phyloP scores from a whole-genome alignment of 2,888 invertebrate genomes.

The Eilema caniola region DNA sequence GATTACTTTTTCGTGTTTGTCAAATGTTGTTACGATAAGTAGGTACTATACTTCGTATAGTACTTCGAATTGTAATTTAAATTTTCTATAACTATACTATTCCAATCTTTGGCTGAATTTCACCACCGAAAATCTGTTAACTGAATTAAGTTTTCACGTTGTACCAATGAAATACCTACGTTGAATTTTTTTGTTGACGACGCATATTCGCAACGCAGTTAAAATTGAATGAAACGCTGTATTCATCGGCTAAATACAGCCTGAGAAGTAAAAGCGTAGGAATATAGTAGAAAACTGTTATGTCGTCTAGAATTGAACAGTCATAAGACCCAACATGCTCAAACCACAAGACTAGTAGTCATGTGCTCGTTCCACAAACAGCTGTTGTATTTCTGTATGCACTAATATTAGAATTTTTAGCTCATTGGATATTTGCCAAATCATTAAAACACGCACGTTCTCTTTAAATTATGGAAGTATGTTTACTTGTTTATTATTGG shows the following conservation, averaged over 20 bases:
- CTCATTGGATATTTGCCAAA: slow-evolving; percentile 79
- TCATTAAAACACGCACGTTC: slow-evolving; percentile 69
- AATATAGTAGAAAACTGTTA: not conserved
- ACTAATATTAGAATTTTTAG: slow-evolving; percentile 85
- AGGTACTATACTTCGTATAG: too few species aligned
- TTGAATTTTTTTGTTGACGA: too few species aligned
- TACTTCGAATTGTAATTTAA: too few species aligned
- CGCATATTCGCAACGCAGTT: not conserved
- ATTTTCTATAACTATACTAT: too few species aligned
- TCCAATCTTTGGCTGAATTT: too few species aligned
- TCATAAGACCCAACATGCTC: slow-evolving; percentile 53
- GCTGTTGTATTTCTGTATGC: slow-evolving; percentile 77
- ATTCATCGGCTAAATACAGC: not conserved
- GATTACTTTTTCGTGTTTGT: too few species aligned
- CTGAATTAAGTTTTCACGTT: too few species aligned
- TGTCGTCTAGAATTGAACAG: slow-evolving; percentile 37
- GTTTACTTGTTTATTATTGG: slow-evolving; percentile 50
- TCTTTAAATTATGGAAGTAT: slow-evolving; percentile 62
- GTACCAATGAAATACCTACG: too few species aligned
- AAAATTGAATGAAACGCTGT: not conserved
- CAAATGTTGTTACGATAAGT: too few species aligned
- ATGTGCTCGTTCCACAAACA: slow-evolving; percentile 80
- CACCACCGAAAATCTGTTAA: too few species aligned
- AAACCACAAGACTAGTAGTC: slow-evolving; percentile 69
- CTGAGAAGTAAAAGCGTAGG: not conserved